A percentile compares a stretch with the other conserved stretches of the same genome.
Evolutionary conservation across 2,113 vertebrate species (phyloP).

Genomic region (Urocitellus parryii): DNA sequence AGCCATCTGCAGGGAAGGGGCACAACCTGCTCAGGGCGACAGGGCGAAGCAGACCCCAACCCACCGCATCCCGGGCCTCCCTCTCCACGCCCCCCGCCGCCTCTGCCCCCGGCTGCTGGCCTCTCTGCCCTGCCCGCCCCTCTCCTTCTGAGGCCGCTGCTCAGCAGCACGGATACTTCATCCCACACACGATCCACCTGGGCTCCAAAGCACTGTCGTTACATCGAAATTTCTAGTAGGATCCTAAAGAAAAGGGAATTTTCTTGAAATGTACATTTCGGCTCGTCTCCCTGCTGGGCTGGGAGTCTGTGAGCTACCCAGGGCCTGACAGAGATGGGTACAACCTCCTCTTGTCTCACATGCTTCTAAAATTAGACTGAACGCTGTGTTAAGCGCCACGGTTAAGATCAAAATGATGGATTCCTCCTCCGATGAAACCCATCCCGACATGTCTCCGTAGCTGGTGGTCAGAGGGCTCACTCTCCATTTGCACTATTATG

Average conservation of each 20-base stretch:
- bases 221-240: neutral
- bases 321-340: slow-evolving; percentile 16
- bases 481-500: slow-evolving; percentile 45
- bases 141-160: neutral
- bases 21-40: too few relatives aligned
- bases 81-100: neutral
- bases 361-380: slow-evolving; percentile 50
- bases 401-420: slow-evolving; percentile 63
- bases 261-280: neutral
- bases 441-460: slow-evolving; percentile 40
- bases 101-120: neutral
- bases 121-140: neutral
- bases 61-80: neutral
- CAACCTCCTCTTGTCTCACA: neutral
- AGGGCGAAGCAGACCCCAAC: neutral
- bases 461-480: slow-evolving; percentile 37
- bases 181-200: neutral
- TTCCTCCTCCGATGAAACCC: slow-evolving; percentile 48
- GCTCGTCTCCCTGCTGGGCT: neutral
- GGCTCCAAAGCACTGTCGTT: neutral
- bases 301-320: neutral
- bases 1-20: neutral
- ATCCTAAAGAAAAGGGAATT: neutral
- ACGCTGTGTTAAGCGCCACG: neutral
- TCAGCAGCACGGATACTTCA: neutral